phyloP scores from a whole-genome alignment of 2,888 invertebrate species.

The Ametastegia equiseti region DNA sequence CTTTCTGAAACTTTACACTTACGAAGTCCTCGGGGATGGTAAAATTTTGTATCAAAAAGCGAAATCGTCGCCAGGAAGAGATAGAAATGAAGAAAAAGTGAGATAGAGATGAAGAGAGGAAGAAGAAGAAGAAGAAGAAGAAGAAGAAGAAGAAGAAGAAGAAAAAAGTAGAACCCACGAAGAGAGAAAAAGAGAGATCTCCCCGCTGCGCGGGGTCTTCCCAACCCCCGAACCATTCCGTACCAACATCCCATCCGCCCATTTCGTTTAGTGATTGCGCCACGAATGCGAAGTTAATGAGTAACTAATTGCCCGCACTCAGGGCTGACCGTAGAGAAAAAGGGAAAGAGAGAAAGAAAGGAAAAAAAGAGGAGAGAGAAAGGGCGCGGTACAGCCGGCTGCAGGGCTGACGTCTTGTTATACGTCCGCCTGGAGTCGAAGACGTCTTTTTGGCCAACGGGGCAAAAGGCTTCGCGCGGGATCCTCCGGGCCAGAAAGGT shows the following conservation, averaged over 20 bases:
- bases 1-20: too few relatives aligned
- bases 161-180: neutral
- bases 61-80: too few relatives aligned
- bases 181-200: too few relatives aligned
- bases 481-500: conserved; percentile 3
- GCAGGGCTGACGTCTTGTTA: conserved; percentile 52
- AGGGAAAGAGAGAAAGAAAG: neutral
- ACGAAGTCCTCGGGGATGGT: too few relatives aligned
- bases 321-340: conserved; percentile 17
- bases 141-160: neutral
- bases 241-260: conserved; percentile 35
- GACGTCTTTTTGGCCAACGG: neutral
- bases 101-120: too few relatives aligned
- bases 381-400: conserved; percentile 27
- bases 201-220: conserved; percentile 54
- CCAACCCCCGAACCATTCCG: conserved; percentile 23
- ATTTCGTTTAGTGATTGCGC: conserved; percentile 43
- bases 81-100: too few relatives aligned
- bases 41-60: too few relatives aligned
- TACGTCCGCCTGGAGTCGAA: neutral
- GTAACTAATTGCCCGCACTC: conserved; percentile 48
- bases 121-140: too few relatives aligned
- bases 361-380: too few relatives aligned
- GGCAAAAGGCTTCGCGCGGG: conserved; percentile 26
- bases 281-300: conserved; percentile 48